These are phyloP conservation scores for Terebella lapidaria DNA, from an alignment of 2,888 invertebrate species.

Conservation along the genomic window DNA sequence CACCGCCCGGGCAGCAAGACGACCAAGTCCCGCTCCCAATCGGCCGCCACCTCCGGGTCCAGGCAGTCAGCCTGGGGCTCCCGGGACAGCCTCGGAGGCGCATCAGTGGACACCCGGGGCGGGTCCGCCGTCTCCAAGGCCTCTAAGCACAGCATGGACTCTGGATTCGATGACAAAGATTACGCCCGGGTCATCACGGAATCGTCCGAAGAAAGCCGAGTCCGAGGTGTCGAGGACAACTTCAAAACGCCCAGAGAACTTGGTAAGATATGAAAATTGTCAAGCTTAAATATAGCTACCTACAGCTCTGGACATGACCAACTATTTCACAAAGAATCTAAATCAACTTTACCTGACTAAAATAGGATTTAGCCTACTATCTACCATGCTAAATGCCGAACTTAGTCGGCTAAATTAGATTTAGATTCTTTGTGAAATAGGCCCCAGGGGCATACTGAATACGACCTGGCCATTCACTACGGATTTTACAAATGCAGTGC, in stretches of 20 bases:
- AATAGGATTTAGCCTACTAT: no score
- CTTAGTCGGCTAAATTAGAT: no score
- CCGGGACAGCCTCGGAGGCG: neutral
- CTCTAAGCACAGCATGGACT: slow-evolving; percentile 41
- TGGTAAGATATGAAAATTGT: slow-evolving; percentile 27
- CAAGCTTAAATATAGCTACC: no score
- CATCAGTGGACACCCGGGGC: slow-evolving; percentile 20
- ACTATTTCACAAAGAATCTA: no score
- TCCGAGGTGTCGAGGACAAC: slow-evolving; percentile 30
- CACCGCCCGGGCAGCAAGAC: neutral
- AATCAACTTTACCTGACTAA: no score
- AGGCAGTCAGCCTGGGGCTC: no score
- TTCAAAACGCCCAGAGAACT: slow-evolving; percentile 29
- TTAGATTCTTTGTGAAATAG: no score
- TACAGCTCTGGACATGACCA: no score
- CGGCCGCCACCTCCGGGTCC: neutral
- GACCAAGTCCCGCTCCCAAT: neutral
- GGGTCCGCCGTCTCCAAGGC: slow-evolving; percentile 41
- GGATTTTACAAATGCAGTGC: no score
- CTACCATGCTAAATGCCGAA: no score
- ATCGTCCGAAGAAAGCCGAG: slow-evolving; percentile 32
- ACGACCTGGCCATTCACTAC: no score
- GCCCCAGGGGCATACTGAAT: no score
- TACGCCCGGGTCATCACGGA: slow-evolving; percentile 39
- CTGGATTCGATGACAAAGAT: slow-evolving; percentile 36